Percentiles rank a stretch among this genome's conserved stretches.
Conservation (phyloP, 1,140 invertebrate species). For the Dendroctonus valens region DNA sequence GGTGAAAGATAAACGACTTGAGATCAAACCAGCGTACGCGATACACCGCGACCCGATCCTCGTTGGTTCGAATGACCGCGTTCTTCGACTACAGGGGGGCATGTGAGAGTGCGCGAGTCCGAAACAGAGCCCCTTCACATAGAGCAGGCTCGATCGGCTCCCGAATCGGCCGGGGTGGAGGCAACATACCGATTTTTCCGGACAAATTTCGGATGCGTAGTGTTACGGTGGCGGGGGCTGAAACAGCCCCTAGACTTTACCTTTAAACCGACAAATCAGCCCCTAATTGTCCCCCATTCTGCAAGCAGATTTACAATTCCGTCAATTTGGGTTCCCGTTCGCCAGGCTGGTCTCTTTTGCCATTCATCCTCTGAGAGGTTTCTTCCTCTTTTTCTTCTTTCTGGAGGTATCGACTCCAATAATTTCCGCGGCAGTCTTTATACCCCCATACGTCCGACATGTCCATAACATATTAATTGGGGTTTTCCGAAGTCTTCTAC, state of each 20-base stretch:
- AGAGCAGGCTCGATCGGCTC: constrained; percentile 7
- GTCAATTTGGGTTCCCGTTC: neutral
- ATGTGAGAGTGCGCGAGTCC: constrained; percentile 6
- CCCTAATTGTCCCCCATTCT: neutral
- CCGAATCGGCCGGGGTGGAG: constrained; percentile 5
- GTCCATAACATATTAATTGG: neutral
- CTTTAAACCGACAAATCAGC: neutral
- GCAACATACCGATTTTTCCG: constrained; percentile 5
- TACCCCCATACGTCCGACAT: neutral
- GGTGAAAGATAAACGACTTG: neutral
- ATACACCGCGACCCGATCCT: neutral
- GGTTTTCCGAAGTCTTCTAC: neutral
- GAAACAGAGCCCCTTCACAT: neutral
- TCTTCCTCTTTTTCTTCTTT: neutral
- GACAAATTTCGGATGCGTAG: neutral
- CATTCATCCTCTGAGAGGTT: neutral
- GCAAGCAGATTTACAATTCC: neutral
- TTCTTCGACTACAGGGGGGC: constrained; percentile 6
- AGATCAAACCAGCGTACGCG: neutral
- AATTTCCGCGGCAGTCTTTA: neutral
- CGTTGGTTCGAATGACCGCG: constrained; percentile 5
- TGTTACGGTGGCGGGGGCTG: neutral
- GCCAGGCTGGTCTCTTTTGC: neutral
- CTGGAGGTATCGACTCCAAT: neutral
- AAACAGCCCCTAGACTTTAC: no score